Conservation (phyloP, 2,797 vertebrate genomes). For the Kryptopterus vitreolus region DNA sequence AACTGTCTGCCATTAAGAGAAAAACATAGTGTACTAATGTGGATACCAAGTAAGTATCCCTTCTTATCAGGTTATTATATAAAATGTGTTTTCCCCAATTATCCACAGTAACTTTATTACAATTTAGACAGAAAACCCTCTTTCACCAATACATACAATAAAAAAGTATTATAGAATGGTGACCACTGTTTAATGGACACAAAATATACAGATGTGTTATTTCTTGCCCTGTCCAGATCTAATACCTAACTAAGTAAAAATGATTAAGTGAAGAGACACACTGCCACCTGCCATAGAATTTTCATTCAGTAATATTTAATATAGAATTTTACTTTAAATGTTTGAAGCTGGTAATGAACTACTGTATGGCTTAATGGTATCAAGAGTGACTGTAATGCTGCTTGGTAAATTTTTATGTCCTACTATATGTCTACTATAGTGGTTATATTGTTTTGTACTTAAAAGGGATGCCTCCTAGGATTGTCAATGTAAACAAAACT, state of each 20-base stretch:
- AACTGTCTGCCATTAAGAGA: slow-evolving; percentile 52
- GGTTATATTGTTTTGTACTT: slow-evolving; percentile 24
- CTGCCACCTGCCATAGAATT: slow-evolving; percentile 69
- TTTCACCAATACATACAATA: background rate
- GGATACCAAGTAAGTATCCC: slow-evolving; percentile 49
- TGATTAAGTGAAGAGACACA: slow-evolving; percentile 62
- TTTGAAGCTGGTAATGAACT: slow-evolving; percentile 41
- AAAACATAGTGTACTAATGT: slow-evolving; percentile 26
- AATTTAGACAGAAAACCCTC: background rate
- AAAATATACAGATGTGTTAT: slow-evolving; percentile 1
- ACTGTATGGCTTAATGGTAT: slow-evolving; percentile 54
- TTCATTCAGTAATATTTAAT: slow-evolving; percentile 39
- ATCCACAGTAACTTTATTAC: background rate
- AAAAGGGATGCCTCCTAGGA: slow-evolving; percentile 25
- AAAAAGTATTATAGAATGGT: background rate
- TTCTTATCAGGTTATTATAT: slow-evolving; percentile 42
- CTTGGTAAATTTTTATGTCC: slow-evolving; percentile 35
- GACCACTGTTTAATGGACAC: background rate
- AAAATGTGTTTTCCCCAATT: slow-evolving; percentile 4
- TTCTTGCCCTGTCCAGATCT: slow-evolving; percentile 17
- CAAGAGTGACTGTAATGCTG: slow-evolving; percentile 44
- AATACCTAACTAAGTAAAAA: slow-evolving; percentile 44
- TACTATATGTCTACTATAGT: slow-evolving; percentile 19
- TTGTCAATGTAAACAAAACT: slow-evolving; percentile 40
- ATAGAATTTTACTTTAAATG: slow-evolving; percentile 45